phyloP scores from a whole-genome alignment of 1,140 invertebrate species.

The Drosophila mauritiana region DNA sequence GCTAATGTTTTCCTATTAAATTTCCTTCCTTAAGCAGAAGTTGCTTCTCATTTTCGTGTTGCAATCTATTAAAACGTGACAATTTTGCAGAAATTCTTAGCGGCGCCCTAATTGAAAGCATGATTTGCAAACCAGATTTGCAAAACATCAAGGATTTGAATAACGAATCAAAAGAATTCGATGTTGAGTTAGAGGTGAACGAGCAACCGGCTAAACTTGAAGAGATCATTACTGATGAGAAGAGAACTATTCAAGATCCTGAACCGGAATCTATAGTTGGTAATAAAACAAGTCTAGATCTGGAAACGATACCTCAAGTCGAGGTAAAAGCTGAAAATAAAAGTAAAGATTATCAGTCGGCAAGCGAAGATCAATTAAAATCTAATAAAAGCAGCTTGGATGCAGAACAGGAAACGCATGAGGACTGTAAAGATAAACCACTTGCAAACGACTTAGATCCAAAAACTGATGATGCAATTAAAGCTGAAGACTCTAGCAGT shows the following conservation, averaged over 20 bases:
- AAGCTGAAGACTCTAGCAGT: neutral
- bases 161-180: neutral
- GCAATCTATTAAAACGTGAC: too few species aligned
- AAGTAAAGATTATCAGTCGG: neutral
- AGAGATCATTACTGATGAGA: neutral
- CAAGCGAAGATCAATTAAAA: neutral
- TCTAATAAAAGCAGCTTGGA: neutral
- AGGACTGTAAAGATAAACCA: neutral
- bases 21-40: neutral
- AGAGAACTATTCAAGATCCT: neutral
- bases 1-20: constrained; percentile 5
- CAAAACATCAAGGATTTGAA: neutral
- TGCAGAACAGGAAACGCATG: neutral
- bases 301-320: neutral
- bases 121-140: neutral
- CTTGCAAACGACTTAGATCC: neutral
- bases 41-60: neutral
- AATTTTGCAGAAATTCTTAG: constrained; percentile 14
- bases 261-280: neutral
- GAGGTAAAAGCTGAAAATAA: neutral
- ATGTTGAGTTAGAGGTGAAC: neutral
- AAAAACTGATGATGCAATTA: neutral
- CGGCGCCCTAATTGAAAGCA: neutral
- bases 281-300: constrained; percentile 1
- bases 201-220: neutral